Percentiles rank a stretch among this genome's conserved stretches.
These are phyloP conservation scores for Apotomis betuletana DNA, from an alignment of 2,888 invertebrate species.

Conservation along the genomic window DNA sequence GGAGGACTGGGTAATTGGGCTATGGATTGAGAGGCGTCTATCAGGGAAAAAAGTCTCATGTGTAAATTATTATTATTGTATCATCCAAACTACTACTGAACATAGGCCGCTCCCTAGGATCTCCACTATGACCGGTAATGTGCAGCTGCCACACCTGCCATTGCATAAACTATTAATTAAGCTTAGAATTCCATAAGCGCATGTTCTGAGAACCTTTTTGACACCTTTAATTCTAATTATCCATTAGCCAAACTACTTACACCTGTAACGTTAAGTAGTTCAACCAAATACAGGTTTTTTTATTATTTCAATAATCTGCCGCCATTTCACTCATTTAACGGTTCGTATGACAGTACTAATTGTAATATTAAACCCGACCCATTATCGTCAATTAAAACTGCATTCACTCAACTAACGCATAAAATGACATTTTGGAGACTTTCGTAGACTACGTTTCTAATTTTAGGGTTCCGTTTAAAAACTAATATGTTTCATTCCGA, in stretches of 20 bases:
- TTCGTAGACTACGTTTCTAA: background rate
- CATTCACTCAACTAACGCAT: constrained; percentile 3
- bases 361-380: constrained; percentile 7
- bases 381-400: constrained; percentile 10
- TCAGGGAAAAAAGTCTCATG: too few relatives aligned
- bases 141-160: too few relatives aligned
- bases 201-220: background rate
- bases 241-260: background rate
- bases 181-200: too few relatives aligned
- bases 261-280: background rate
- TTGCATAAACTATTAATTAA: too few relatives aligned
- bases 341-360: constrained; percentile 14
- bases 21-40: too few relatives aligned
- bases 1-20: too few relatives aligned
- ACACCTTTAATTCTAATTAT: background rate
- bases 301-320: background rate
- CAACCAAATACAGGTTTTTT: background rate
- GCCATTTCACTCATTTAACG: background rate
- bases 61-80: too few relatives aligned
- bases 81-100: too few relatives aligned
- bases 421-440: constrained; percentile 7
- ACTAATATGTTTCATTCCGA: too few relatives aligned
- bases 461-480: background rate
- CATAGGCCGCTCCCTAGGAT: too few relatives aligned
- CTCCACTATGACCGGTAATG: too few relatives aligned